Conservation (phyloP, 2,888 invertebrate genomes). For the Netelia inedita region DNA sequence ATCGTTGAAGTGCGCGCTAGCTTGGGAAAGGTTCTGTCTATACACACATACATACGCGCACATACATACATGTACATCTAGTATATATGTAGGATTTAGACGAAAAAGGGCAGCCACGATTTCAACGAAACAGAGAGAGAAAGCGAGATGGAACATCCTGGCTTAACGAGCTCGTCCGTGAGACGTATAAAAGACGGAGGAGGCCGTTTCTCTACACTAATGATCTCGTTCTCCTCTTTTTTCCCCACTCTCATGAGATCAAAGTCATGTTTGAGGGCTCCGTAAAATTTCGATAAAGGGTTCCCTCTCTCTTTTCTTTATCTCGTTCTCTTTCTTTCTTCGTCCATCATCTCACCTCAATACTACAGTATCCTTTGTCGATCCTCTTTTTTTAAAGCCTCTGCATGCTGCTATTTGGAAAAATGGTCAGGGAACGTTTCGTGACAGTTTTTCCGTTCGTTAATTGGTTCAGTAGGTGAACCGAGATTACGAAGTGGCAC, state of each 20-base stretch:
- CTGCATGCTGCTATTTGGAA: constrained; percentile 12
- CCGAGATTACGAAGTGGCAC: constrained; percentile 30
- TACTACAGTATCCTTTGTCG: constrained; percentile 27
- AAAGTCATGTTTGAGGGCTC: constrained; percentile 61
- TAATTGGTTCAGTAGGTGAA: constrained; percentile 42
- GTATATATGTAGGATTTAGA: constrained; percentile 12
- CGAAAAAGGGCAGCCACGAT: constrained; percentile 38
- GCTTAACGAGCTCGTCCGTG: constrained; percentile 53
- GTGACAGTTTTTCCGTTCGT: constrained; percentile 38
- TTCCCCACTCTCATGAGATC: constrained; percentile 52
- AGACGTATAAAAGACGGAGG: constrained; percentile 65
- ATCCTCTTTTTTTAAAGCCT: constrained; percentile 16
- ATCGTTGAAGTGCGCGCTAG: constrained; percentile 29
- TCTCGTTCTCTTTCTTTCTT: not conserved
- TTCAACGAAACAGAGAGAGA: constrained; percentile 23
- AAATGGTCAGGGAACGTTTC: not conserved
- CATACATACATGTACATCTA: not conserved
- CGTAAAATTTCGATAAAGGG: constrained; percentile 55
- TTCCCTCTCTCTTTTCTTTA: constrained; percentile 11
- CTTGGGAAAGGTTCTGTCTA: constrained; percentile 27
- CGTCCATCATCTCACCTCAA: not conserved
- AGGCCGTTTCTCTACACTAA: constrained; percentile 72
- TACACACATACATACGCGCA: not conserved
- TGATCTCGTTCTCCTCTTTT: constrained; percentile 73
- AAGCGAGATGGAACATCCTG: constrained; percentile 18